Conservation (phyloP, 2,797 vertebrate species). For the Clarias pachynema region DNA sequence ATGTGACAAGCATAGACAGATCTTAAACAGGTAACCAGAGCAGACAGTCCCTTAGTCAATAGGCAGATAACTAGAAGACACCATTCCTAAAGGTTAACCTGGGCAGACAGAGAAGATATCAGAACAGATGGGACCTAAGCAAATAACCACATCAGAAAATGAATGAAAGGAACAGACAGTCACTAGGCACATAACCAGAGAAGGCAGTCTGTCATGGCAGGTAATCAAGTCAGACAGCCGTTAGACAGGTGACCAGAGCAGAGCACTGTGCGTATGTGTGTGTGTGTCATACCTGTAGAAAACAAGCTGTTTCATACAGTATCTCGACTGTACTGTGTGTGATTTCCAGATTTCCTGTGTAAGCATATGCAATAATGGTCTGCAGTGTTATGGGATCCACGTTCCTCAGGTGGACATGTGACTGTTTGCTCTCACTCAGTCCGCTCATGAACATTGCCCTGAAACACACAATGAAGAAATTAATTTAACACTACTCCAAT, state of each 20-base stretch:
- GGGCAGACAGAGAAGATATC: too few relatives aligned
- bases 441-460: constrained; percentile 99
- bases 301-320: constrained; percentile 98
- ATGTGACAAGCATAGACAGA: too few relatives aligned
- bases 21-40: not conserved
- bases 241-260: too few relatives aligned
- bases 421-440: constrained; percentile 97
- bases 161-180: not conserved
- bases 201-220: too few relatives aligned
- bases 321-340: constrained; percentile 94
- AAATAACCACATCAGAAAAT: not conserved
- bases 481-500: not conserved
- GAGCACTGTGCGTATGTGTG: not conserved
- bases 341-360: constrained; percentile 96
- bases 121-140: not conserved
- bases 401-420: constrained; percentile 93
- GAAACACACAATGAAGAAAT: constrained; percentile 21
- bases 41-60: not conserved
- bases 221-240: not conserved
- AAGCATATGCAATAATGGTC: constrained; percentile 95
- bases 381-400: constrained; percentile 93
- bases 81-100: too few relatives aligned
- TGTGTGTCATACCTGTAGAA: constrained; percentile 84
- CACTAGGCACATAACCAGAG: not conserved
- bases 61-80: not conserved